Base-by-base conservation (phyloP, 2,888 invertebrate genomes). In the Pegoplata infirma region DNA sequence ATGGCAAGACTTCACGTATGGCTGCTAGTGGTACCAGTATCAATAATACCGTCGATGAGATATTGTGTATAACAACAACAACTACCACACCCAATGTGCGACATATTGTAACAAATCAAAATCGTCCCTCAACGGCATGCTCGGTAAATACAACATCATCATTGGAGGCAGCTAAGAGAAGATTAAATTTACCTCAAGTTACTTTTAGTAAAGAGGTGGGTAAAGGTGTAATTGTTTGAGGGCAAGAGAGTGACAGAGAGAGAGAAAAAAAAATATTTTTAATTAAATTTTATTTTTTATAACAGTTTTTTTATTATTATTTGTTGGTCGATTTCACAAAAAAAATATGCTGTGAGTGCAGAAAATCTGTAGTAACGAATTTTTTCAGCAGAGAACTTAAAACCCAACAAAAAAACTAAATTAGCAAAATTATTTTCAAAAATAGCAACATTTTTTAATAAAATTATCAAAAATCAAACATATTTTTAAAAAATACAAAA, bases 161-260 rank as follows among this genome's bases (percentile, higher is more conserved):
- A 81, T 91, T 92, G 82, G 92, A 93, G 85, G 90, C 90, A 19
- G 89, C 90, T 71, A 90, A 90, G 84, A 91, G 93, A 88, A 92
- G 94, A 85, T 91, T 94, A 19, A 92, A 94, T 84, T 90, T 95
- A 84, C 94, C 95, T 17, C 95, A 95, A 91, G 95, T 96, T 88
- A 95, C 96, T 64, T 96, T 96, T 90, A 95, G 93, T 87, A 94
- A 95, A 89, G 96, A 96, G 96, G 96, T 96, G 93, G 96, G 96
- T 94, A 94, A 93, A 85, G 96, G 96, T 80, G 94, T 96, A 85
- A 93, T 96, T 85, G 96, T 96, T 84, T 96, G 91, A 91, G 5
- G 6, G 25, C 25, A 25, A 25, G 5, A 25, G 25, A 25, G 36
- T 12, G 5, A n/a, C 10, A 32, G 12, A 4, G n/a, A 40, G 25